Evolutionary conservation across 2,797 vertebrate genomes (phyloP).

Genomic region (Anas flavirostris): DNA sequence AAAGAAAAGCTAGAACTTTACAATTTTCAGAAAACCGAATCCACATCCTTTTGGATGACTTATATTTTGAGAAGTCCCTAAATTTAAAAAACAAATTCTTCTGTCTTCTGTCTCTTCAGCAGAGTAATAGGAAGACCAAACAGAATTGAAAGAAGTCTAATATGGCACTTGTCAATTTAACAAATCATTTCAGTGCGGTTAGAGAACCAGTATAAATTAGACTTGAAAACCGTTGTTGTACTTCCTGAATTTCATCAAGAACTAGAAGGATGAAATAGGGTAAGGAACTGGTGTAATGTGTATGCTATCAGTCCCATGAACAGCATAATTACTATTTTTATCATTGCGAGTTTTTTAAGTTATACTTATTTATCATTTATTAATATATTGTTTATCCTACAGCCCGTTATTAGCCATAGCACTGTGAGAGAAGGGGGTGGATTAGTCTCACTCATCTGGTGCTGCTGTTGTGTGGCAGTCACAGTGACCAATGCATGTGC

Average conservation of each 20-base stretch:
- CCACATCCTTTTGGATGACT: neutral
- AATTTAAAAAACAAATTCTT: neutral
- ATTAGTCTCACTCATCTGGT: accelerated
- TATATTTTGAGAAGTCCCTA: neutral
- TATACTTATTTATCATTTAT: neutral
- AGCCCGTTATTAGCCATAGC: accelerated
- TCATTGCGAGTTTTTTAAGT: neutral
- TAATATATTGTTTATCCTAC: neutral
- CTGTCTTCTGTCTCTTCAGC: neutral
- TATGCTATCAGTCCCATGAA: neutral
- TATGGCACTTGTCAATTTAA: neutral
- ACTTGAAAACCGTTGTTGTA: neutral
- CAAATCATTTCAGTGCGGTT: neutral
- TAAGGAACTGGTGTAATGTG: accelerated
- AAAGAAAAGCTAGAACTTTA: neutral
- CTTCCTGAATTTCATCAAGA: neutral
- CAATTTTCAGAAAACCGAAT: neutral
- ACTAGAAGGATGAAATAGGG: neutral
- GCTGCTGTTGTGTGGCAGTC: neutral
- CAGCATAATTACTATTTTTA: neutral
- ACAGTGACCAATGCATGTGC: neutral
- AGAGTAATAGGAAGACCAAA: neutral
- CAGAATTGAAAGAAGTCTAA: neutral
- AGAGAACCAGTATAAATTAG: neutral
- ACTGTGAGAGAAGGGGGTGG: accelerated